A percentile compares a stretch with the other conserved stretches of the same genome.
These are phyloP conservation scores for Hemichromis elongatus DNA, from an alignment of 2,113 vertebrate species.

Conservation along the genomic window DNA sequence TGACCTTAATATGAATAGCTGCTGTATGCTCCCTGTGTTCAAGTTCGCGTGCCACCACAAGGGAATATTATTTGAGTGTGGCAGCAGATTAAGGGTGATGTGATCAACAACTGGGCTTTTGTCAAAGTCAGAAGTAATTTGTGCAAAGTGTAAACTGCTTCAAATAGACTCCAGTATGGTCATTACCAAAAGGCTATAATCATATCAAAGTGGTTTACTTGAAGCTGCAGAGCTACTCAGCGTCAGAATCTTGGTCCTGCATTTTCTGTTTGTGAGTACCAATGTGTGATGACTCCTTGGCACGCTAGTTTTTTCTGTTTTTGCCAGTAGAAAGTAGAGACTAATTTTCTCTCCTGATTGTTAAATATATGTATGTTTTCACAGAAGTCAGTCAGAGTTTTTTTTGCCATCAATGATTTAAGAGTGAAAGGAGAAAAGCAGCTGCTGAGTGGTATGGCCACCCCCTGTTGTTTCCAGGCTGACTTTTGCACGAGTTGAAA, in stretches of 20 bases:
- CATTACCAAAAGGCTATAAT: neutral
- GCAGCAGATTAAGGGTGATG: conserved; percentile 23
- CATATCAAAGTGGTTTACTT: conserved; percentile 5
- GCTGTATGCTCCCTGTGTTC: neutral
- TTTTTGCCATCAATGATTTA: neutral
- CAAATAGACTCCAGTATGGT: neutral
- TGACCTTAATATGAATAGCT: conserved; percentile 53
- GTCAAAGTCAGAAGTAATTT: neutral
- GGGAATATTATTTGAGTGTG: conserved; percentile 4
- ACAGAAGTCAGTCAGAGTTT: neutral
- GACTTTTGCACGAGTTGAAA: conserved; percentile 27
- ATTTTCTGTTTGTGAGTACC: neutral
- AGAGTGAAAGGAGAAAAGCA: neutral
- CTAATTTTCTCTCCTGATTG: neutral
- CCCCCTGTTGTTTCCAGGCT: conserved; percentile 6
- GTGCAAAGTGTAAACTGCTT: conserved; percentile 1
- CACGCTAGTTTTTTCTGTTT: neutral
- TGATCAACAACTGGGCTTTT: conserved; percentile 8
- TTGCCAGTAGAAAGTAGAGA: neutral
- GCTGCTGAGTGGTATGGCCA: neutral
- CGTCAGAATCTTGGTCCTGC: neutral
- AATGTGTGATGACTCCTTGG: neutral
- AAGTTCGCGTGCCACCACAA: neutral
- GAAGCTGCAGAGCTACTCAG: neutral
- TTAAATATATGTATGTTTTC: neutral